Conservation (phyloP, 2,888 invertebrate genomes). For the Dichetophora obliterata region DNA sequence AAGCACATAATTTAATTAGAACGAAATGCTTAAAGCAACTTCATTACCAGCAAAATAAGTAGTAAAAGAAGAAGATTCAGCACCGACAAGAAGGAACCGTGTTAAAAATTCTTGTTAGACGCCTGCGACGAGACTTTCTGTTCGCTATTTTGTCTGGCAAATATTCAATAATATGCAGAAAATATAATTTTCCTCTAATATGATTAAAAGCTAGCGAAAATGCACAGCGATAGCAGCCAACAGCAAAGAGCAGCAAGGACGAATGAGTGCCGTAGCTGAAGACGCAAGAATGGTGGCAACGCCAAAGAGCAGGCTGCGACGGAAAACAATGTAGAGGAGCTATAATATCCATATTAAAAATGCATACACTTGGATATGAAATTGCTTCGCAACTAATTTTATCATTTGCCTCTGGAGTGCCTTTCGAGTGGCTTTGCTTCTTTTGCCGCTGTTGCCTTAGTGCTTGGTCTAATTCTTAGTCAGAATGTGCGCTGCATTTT, state of each 20-base stretch:
- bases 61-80: not conserved
- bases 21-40: constrained; percentile 14
- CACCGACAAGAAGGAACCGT: not conserved
- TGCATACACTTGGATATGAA: constrained; percentile 12
- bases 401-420: not conserved
- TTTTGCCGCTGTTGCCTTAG: not conserved
- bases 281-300: no score
- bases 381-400: constrained; percentile 11
- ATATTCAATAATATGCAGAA: constrained; percentile 53
- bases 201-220: constrained; percentile 18
- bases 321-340: not conserved
- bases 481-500: not conserved
- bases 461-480: not conserved
- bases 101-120: not conserved
- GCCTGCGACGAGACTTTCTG: not conserved
- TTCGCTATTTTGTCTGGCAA: constrained; percentile 55
- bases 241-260: not conserved
- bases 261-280: not conserved
- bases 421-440: not conserved
- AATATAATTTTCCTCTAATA: constrained; percentile 26
- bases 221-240: not conserved
- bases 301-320: not conserved
- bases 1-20: constrained; percentile 57
- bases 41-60: not conserved
- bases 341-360: constrained; percentile 8